Evolutionary conservation across 2,888 invertebrate genomes (phyloP).

Genomic region (Drosophila multiciliata): DNA sequence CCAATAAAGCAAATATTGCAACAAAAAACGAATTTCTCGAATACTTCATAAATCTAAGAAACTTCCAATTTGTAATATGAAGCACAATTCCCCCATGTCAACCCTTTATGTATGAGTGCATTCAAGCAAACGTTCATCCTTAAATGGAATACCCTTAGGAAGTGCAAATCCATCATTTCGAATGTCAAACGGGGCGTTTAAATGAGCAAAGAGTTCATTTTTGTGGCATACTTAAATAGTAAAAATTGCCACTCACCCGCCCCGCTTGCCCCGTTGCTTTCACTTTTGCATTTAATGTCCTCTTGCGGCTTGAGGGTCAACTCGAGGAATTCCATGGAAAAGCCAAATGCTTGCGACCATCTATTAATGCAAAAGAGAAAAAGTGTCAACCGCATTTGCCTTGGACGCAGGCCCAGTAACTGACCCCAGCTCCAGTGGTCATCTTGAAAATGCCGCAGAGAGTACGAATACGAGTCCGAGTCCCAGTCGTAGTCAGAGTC

Average conservation of each 20-base stretch:
- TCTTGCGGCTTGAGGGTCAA: slow-evolving; percentile 80
- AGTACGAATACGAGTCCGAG: slow-evolving; percentile 21
- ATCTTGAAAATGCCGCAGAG: slow-evolving; percentile 74
- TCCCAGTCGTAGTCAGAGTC: not conserved
- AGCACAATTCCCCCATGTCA: not conserved
- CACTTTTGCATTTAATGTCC: slow-evolving; percentile 78
- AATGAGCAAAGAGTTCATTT: slow-evolving; percentile 50
- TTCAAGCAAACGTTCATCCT: not conserved
- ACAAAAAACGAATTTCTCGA: not conserved
- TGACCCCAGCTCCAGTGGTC: slow-evolving; percentile 58
- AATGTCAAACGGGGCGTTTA: slow-evolving; percentile 28
- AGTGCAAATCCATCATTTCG: slow-evolving; percentile 37
- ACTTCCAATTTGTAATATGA: not conserved
- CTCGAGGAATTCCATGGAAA: slow-evolving; percentile 65
- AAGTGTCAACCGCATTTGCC: slow-evolving; percentile 81
- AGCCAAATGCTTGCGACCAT: slow-evolving; percentile 60
- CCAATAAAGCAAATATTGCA: slow-evolving; percentile 40
- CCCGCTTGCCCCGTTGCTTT: slow-evolving; percentile 50
- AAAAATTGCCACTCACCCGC: slow-evolving; percentile 14
- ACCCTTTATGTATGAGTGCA: not conserved
- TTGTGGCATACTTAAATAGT: slow-evolving; percentile 45
- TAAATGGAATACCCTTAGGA: slow-evolving; percentile 6
- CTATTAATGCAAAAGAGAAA: slow-evolving; percentile 73
- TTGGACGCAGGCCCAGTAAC: slow-evolving; percentile 33
- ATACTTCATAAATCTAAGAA: not conserved